Evolutionary conservation across 2,888 invertebrate species (phyloP), one percentile per base, ranked within the genome.

Genomic region (Tyria jacobaeae): DNA sequence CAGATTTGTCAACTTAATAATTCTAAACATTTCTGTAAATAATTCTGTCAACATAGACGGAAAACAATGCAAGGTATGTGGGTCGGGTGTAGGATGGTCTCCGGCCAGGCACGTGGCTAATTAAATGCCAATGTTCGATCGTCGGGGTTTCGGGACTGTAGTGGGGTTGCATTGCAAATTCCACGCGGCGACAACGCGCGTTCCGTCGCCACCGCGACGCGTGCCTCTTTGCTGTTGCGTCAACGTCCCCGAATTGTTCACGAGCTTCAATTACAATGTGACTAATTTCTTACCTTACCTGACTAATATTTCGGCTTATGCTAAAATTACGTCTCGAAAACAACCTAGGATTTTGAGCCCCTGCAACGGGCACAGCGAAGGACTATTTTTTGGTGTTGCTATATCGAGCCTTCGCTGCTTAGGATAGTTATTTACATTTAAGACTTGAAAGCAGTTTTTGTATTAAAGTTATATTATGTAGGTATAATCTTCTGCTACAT

Each of bases 61-160:
- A 73, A 76, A 90, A 88, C 87, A 89, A 94, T 92, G 85, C 82
- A 78, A 81, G 84, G 80, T 80, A 93, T 93, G 87, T 80, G 76
- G 85, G 78, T 74, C 80, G 83, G 82, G 79, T 76, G 76, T 77
- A 72, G 84, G 81, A 81, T 82, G 79, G 83, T 78, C 80, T 83
- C 83, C 80, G 80, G 79, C 60, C 72, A 76, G 90, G 92, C 87
- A 90, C 90, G 92, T 89, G 91, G 90, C 88, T 94, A 94, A 94
- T 93, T 94, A 94, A 93, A 94, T 94, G 90, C 92, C 93, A 79
- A 85, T 85, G 89, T 80, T 84, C 81, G 82, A 83, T 80, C 79
- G 80, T 73, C 75, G 79, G 81, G 60, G 59, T 65, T 57, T 66
- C 70, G 61, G 65, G 62, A 71, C 64, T 66, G 27, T 47, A 24